phyloP scores from a whole-genome alignment of 2,888 invertebrate genomes.

The Melinopterus prodromus region DNA sequence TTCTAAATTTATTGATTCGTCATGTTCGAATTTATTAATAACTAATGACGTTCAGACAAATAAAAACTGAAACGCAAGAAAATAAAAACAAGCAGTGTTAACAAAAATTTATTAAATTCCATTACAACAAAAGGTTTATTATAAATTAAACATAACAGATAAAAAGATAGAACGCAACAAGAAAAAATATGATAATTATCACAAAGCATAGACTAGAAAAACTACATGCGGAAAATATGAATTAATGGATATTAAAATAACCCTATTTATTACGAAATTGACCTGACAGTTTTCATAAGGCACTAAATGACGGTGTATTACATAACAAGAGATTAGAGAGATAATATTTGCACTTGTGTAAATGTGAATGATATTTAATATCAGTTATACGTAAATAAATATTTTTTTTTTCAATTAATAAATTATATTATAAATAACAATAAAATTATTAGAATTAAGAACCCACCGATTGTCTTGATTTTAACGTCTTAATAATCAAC shows the following conservation, averaged over 20 bases:
- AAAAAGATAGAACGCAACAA: neutral
- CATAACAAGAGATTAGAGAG: neutral
- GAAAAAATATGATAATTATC: neutral
- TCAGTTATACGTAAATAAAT: neutral
- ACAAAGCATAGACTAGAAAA: slow-evolving; percentile 12
- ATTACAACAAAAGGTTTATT: neutral
- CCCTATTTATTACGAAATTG: slow-evolving; percentile 7
- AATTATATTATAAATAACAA: neutral
- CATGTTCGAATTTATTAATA: neutral
- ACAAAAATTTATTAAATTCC: neutral
- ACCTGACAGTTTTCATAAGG: slow-evolving; percentile 5
- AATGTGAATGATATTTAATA: neutral
- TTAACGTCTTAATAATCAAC: neutral
- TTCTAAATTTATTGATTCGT: neutral
- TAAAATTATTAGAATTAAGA: neutral
- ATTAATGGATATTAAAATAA: neutral
- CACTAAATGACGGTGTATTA: neutral
- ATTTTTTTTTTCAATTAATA: neutral
- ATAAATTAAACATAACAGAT: neutral
- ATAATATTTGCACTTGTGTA: neutral
- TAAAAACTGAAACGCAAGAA: neutral
- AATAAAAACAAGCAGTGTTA: neutral
- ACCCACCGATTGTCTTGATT: neutral
- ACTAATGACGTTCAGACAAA: no score
- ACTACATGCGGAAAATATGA: neutral